A percentile compares a stretch with the other conserved stretches of the same genome.
Evolutionary conservation across 2,797 vertebrate species (phyloP).

Genomic region (Pangasius larnaudii): DNA sequence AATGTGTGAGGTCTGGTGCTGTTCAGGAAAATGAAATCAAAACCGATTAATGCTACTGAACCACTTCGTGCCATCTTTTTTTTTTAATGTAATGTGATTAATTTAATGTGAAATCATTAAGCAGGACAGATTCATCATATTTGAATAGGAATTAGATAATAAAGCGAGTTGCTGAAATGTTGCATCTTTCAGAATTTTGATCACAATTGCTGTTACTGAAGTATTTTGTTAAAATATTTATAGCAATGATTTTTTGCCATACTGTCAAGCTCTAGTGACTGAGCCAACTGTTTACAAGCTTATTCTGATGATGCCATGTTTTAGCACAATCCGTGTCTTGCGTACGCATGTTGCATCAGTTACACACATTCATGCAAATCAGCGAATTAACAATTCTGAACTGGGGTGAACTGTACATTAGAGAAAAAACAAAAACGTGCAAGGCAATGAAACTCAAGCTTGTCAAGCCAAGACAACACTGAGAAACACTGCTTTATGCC

Average conservation of each 20-base stretch:
- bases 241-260: neutral
- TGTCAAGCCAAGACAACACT: neutral
- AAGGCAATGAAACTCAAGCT: neutral
- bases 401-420: neutral
- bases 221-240: neutral
- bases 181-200: neutral
- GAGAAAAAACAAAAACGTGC: neutral
- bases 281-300: neutral
- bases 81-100: neutral
- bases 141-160: neutral
- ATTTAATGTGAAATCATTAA: neutral
- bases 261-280: neutral
- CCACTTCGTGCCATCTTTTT: neutral
- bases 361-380: neutral
- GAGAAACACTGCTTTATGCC: neutral
- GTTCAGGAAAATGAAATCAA: neutral
- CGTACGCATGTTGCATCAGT: neutral
- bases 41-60: neutral
- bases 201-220: neutral
- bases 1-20: neutral
- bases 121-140: neutral
- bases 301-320: neutral
- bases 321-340: slow-evolving; percentile 1
- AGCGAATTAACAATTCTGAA: neutral
- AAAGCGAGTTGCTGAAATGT: neutral